Conservation (phyloP, 1,140 invertebrate species). For the Drosophila prosaltans region DNA sequence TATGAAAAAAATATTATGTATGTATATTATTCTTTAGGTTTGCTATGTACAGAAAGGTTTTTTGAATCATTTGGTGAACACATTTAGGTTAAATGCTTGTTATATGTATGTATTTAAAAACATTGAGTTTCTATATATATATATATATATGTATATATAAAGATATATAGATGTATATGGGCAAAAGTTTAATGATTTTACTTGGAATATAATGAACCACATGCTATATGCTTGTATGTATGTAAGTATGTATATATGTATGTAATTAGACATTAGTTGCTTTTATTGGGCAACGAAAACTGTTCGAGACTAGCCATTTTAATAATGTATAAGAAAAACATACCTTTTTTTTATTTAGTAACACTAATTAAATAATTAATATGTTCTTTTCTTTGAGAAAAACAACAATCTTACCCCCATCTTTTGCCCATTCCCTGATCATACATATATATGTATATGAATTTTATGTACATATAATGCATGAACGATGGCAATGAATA, state of each 20-base stretch:
- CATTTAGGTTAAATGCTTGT: conserved; percentile 55
- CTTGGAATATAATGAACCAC: conserved; percentile 58
- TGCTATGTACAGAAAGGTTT: conserved; percentile 58
- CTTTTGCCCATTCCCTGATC: conserved; percentile 20
- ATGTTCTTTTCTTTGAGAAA: conserved; percentile 31
- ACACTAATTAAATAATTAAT: conserved; percentile 37
- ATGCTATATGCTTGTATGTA: conserved; percentile 66
- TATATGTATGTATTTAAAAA: conserved; percentile 52
- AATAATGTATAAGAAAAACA: conserved; percentile 37
- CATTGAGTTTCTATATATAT: conserved; percentile 53
- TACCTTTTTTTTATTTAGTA: conserved; percentile 70
- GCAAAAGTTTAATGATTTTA: conserved; percentile 29
- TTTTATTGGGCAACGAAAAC: conserved; percentile 23
- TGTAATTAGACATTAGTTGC: conserved; percentile 18
- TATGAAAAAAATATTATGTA: conserved; percentile 30
- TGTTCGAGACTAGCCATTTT: conserved; percentile 38
- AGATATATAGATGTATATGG: conserved; percentile 27
- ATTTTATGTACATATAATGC: background rate
- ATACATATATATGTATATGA: too few relatives aligned
- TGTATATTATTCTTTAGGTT: conserved; percentile 30
- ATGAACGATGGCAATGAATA: conserved; percentile 54
- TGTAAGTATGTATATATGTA: conserved; percentile 50
- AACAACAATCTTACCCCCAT: conserved; percentile 28
- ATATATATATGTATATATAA: conserved; percentile 22
- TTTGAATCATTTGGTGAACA: conserved; percentile 61